phyloP scores from a whole-genome alignment of 2,888 invertebrate species.

The Phymatocera aterrima region DNA sequence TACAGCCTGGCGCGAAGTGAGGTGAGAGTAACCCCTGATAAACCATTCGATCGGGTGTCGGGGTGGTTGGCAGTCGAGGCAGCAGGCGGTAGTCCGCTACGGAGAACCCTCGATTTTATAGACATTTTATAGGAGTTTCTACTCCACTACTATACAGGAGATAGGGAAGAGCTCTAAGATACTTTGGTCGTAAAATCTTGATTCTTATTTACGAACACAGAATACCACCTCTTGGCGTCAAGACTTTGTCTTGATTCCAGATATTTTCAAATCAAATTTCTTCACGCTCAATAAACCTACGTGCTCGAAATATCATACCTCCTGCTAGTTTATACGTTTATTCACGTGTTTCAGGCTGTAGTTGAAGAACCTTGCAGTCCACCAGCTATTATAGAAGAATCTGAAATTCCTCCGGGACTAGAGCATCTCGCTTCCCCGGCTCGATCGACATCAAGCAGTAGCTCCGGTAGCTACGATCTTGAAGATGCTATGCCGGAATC shows the following conservation, averaged over 20 bases:
- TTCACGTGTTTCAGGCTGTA: conserved; percentile 62
- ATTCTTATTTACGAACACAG: conserved; percentile 31
- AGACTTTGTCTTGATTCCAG: conserved; percentile 22
- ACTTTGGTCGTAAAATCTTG: conserved; percentile 42
- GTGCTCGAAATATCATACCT: background rate
- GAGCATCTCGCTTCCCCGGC: conserved; percentile 64
- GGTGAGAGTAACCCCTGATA: conserved; percentile 63
- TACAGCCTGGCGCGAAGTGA: conserved; percentile 87
- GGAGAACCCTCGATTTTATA: conserved; percentile 26
- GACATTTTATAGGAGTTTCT: conserved; percentile 42
- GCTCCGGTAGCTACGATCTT: conserved; percentile 72
- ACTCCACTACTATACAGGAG: conserved; percentile 8
- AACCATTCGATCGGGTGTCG: conserved; percentile 35
- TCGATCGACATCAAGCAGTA: conserved; percentile 70
- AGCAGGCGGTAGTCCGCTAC: conserved; percentile 2
- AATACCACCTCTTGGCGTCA: background rate
- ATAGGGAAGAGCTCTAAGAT: conserved; percentile 28
- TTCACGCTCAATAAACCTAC: conserved; percentile 13
- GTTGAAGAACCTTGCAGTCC: conserved; percentile 69
- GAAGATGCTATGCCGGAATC: conserved; percentile 70
- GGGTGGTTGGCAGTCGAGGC: conserved; percentile 3
- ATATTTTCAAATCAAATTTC: conserved; percentile 14
- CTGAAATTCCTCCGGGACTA: conserved; percentile 59
- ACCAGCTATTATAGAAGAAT: conserved; percentile 66
- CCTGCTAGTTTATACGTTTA: background rate